Evolutionary conservation across 2,888 invertebrate genomes (phyloP).

Genomic region (Xylocampa areola): DNA sequence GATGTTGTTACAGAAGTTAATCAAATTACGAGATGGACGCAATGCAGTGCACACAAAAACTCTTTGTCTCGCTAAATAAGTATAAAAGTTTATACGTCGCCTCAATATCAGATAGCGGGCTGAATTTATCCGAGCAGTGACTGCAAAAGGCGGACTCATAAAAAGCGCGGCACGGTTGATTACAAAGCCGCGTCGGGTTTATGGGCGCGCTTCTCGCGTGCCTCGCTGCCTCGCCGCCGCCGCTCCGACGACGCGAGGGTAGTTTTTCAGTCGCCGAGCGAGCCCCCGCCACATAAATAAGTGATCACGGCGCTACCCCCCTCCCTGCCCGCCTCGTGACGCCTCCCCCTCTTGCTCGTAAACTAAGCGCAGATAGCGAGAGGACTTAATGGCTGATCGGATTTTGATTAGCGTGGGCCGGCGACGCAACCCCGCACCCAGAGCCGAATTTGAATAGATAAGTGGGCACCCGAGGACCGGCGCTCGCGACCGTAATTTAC

Average conservation of each 20-base stretch:
- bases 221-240: constrained; percentile 64
- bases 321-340: constrained; percentile 62
- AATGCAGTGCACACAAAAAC: constrained; percentile 40
- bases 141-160: constrained; percentile 84
- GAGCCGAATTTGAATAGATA: constrained; percentile 90
- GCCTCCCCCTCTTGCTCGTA: constrained; percentile 84
- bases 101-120: constrained; percentile 82
- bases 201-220: constrained; percentile 76
- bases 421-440: constrained; percentile 85
- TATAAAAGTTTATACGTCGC: constrained; percentile 71
- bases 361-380: constrained; percentile 89
- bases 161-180: constrained; percentile 87
- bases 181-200: constrained; percentile 83
- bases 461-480: constrained; percentile 87
- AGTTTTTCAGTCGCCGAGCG: constrained; percentile 84
- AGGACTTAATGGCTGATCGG: constrained; percentile 90
- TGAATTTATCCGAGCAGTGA: constrained; percentile 82
- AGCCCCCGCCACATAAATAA: constrained; percentile 87
- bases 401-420: constrained; percentile 89
- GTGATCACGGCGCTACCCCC: constrained; percentile 77
- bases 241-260: constrained; percentile 79
- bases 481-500: constrained; percentile 89
- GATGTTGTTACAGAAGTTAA: background rate
- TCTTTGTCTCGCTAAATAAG: constrained; percentile 50
- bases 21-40: constrained; percentile 22